These are phyloP conservation scores for Oxyura jamaicensis DNA, from an alignment of 2,113 vertebrate species.

Conservation along the genomic window DNA sequence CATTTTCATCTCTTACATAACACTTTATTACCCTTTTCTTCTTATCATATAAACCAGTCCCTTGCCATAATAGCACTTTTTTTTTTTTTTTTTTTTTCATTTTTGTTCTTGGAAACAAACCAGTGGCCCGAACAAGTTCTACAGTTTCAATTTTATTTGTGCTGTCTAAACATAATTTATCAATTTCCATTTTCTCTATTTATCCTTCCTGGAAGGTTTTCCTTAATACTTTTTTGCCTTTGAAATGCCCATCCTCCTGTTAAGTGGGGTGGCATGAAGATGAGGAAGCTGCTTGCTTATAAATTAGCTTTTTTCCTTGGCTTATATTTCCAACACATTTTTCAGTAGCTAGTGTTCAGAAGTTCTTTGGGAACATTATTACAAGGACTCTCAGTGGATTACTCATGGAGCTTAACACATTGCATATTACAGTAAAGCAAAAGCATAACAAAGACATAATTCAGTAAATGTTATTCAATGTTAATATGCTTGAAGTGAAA, in stretches of 20 bases:
- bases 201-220: neutral
- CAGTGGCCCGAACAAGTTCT: neutral
- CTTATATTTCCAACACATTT: neutral
- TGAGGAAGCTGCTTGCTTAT: neutral
- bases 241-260: neutral
- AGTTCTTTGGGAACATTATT: neutral
- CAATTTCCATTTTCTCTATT: neutral
- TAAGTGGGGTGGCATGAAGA: neutral
- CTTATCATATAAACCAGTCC: neutral
- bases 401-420: neutral
- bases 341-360: neutral
- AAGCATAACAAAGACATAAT: neutral
- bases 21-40: neutral
- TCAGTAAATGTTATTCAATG: neutral
- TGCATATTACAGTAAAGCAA: neutral
- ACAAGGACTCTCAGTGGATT: neutral
- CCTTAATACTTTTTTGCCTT: neutral
- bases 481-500: neutral
- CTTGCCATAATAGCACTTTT: neutral
- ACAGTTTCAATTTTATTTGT: neutral
- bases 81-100: neutral
- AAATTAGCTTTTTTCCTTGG: neutral
- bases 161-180: neutral
- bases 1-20: neutral
- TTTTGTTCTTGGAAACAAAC: neutral